Evolutionary conservation across 2,113 vertebrate species (phyloP).

Genomic region (Tiliqua scincoides): DNA sequence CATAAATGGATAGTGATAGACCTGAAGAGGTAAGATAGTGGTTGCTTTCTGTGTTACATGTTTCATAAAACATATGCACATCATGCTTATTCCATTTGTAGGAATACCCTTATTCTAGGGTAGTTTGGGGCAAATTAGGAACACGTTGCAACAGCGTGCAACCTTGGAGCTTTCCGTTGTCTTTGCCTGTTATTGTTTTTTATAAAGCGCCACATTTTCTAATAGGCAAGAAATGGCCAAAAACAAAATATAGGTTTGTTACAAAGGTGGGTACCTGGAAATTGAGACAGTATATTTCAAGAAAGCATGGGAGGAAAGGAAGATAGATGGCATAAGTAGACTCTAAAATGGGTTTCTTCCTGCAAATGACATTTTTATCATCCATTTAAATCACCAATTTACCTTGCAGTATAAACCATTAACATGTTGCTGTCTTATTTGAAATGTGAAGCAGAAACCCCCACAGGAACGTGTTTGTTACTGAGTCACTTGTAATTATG

Average conservation of each 20-base stretch:
- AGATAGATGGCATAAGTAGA: background rate
- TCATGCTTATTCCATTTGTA: background rate
- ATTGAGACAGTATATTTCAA: background rate
- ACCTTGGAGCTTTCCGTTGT: accelerated
- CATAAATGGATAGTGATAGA: background rate
- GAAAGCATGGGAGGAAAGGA: accelerated
- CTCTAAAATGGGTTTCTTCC: background rate
- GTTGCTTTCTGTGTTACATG: background rate
- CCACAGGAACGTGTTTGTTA: constrained; percentile 15
- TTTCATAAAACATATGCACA: background rate
- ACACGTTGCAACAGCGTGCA: background rate
- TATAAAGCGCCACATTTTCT: background rate
- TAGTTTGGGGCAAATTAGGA: background rate
- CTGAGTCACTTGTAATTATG: constrained; percentile 52
- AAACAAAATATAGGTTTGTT: background rate
- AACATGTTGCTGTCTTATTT: constrained; percentile 14
- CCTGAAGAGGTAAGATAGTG: background rate
- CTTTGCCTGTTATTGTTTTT: accelerated
- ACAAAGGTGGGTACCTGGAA: background rate
- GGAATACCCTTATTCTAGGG: no score
- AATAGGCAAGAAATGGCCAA: background rate
- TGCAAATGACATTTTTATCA: background rate
- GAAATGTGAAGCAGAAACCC: background rate
- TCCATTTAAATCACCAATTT: background rate
- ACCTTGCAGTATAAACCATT: background rate